A percentile compares a stretch with the other conserved stretches of the same genome.
phyloP scores from a whole-genome alignment of 2,888 invertebrate genomes.

The Tuta absoluta region DNA sequence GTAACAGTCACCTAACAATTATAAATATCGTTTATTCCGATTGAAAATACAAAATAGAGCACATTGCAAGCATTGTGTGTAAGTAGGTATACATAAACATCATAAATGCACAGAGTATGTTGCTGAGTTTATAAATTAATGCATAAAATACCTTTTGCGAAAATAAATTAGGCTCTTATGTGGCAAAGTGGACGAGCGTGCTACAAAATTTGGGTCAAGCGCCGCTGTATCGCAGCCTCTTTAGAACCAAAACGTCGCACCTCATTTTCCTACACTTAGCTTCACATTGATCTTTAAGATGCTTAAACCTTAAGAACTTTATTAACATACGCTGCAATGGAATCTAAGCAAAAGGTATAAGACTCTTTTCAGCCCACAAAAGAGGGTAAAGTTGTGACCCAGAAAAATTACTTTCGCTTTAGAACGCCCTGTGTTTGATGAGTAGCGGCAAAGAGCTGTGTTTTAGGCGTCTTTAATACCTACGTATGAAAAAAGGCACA shows the following conservation, averaged over 20 bases:
- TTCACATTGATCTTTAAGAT: slow-evolving; percentile 43
- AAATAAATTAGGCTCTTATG: slow-evolving; percentile 49
- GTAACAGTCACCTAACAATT: too few species aligned
- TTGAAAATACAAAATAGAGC: too few species aligned
- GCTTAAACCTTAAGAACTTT: slow-evolving; percentile 39
- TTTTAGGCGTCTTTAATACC: slow-evolving; percentile 62
- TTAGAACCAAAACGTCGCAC: slow-evolving; percentile 63
- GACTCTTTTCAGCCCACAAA: slow-evolving; percentile 32
- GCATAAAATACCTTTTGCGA: slow-evolving; percentile 17
- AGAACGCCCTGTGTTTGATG: slow-evolving; percentile 59
- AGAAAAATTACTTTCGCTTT: slow-evolving; percentile 42
- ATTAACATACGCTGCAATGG: slow-evolving; percentile 21
- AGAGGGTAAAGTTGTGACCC: slow-evolving; percentile 5
- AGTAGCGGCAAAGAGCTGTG: slow-evolving; percentile 57
- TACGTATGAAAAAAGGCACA: slow-evolving; percentile 58
- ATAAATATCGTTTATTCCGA: too few species aligned
- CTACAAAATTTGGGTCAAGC: slow-evolving; percentile 67
- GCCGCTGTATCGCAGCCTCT: slow-evolving; percentile 57
- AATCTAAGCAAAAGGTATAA: slow-evolving; percentile 35
- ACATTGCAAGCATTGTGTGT: too few species aligned
- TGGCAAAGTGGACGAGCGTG: slow-evolving; percentile 50
- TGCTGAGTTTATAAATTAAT: slow-evolving; percentile 4
- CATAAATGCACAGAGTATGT: not conserved
- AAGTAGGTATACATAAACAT: too few species aligned
- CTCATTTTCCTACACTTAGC: slow-evolving; percentile 70